Evolutionary conservation across 53 echinoderm and acorn worm genomes (phyloP).

Genomic region (Antedon mediterranea): DNA sequence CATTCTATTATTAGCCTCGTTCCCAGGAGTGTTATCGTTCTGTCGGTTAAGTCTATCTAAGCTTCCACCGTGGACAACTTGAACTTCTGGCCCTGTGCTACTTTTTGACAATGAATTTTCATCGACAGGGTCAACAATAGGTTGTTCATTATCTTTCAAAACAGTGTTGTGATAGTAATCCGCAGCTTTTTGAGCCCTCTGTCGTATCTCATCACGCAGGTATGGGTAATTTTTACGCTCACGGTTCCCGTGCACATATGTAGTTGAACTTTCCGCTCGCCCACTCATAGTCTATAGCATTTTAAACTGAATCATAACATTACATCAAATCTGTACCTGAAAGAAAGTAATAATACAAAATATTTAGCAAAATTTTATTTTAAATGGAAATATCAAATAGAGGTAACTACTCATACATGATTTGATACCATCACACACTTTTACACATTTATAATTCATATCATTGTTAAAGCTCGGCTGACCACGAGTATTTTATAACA

Average conservation of each 20-base stretch:
- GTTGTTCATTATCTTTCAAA: constrained; percentile 25
- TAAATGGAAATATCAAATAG: no score
- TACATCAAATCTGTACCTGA: background rate
- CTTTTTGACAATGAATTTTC: constrained; percentile 5
- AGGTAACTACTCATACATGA: no score
- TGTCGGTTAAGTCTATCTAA: background rate
- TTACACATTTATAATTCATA: no score
- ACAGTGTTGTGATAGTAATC: constrained; percentile 73
- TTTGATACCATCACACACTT: no score
- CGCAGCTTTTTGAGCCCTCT: constrained; percentile 59
- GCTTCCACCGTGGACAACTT: background rate
- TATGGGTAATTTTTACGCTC: constrained; percentile 19
- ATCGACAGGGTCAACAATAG: background rate
- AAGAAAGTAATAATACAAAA: no score
- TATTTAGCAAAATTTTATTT: no score
- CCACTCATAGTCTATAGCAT: background rate
- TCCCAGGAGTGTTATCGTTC: constrained; percentile 10
- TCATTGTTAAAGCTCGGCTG: no score
- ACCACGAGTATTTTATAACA: no score
- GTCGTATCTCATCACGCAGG: constrained; percentile 41
- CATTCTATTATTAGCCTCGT: constrained; percentile 19
- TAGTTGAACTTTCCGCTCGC: background rate
- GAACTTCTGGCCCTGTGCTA: constrained; percentile 2
- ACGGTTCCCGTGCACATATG: background rate
- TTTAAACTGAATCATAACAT: background rate